Conservation (phyloP, 2,113 vertebrate genomes). For the Sceloporus tristichus region DNA sequence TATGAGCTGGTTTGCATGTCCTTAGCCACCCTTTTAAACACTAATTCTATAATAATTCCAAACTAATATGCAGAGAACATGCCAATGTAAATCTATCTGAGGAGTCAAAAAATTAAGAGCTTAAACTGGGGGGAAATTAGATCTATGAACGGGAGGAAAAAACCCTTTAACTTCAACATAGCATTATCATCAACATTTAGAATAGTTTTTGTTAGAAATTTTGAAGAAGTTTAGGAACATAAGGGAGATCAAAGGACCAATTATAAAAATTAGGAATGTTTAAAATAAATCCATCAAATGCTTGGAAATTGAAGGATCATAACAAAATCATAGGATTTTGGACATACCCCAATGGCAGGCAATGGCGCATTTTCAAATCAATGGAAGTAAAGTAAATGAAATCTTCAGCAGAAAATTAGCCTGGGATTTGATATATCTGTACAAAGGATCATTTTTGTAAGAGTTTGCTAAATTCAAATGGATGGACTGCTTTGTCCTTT, state of each 20-base stretch:
- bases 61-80: conserved; percentile 78
- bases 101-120: conserved; percentile 79
- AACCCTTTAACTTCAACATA: conserved; percentile 7
- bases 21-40: conserved; percentile 75
- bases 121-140: conserved; percentile 79
- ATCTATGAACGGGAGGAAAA: conserved; percentile 65
- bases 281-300: conserved; percentile 62
- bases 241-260: conserved; percentile 69
- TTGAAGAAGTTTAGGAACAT: conserved; percentile 38
- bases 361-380: conserved; percentile 3
- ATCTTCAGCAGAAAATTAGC: not conserved
- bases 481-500: conserved; percentile 44
- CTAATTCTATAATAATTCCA: conserved; percentile 82
- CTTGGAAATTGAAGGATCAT: conserved; percentile 43
- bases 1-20: conserved; percentile 75
- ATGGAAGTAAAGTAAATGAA: conserved; percentile 6
- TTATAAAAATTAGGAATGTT: conserved; percentile 72
- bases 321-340: conserved; percentile 30
- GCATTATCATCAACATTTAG: conserved; percentile 74
- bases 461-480: conserved; percentile 39
- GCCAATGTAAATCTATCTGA: conserved; percentile 83
- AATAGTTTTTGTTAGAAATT: conserved; percentile 69
- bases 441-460: conserved; percentile 24
- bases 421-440: not conserved
- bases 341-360: not conserved